Percentiles rank a stretch among this genome's conserved stretches.
Conservation (phyloP, 1,140 invertebrate species). For the Harpegnathos saltator region DNA sequence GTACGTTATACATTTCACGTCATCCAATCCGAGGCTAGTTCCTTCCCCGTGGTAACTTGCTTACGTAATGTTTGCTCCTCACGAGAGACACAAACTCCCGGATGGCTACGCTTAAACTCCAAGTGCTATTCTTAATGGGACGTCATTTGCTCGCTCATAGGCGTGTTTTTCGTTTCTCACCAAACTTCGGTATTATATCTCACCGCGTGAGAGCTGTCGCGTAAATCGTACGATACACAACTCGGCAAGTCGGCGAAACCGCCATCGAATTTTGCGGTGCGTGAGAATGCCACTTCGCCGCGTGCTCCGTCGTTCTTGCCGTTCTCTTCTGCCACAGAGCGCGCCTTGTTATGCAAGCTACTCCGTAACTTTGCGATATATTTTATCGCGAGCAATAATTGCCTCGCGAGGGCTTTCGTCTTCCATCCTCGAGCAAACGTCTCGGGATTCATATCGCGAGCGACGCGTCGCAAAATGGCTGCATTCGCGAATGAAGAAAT, state of each 20-base stretch:
- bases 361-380: slow-evolving; percentile 26
- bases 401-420: too few relatives aligned
- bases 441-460: too few relatives aligned
- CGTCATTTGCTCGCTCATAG: slow-evolving; percentile 39
- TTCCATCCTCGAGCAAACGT: too few relatives aligned
- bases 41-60: background rate
- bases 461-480: too few relatives aligned
- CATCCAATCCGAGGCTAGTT: background rate
- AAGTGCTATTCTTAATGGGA: slow-evolving; percentile 49
- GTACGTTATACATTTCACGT: slow-evolving; percentile 14
- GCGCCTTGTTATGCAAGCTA: background rate
- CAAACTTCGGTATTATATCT: slow-evolving; percentile 37
- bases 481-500: too few relatives aligned
- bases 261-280: slow-evolving; percentile 21
- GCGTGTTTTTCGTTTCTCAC: slow-evolving; percentile 9
- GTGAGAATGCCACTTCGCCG: slow-evolving; percentile 10
- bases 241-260: background rate
- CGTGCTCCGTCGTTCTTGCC: background rate
- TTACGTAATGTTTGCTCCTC: slow-evolving; percentile 47
- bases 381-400: too few relatives aligned
- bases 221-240: slow-evolving; percentile 40
- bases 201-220: background rate
- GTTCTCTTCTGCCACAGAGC: background rate
- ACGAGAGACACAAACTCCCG: slow-evolving; percentile 44
- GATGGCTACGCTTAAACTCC: slow-evolving; percentile 47